Conservation (phyloP, 2,888 invertebrate genomes). For the Penaeus monodon region DNA sequence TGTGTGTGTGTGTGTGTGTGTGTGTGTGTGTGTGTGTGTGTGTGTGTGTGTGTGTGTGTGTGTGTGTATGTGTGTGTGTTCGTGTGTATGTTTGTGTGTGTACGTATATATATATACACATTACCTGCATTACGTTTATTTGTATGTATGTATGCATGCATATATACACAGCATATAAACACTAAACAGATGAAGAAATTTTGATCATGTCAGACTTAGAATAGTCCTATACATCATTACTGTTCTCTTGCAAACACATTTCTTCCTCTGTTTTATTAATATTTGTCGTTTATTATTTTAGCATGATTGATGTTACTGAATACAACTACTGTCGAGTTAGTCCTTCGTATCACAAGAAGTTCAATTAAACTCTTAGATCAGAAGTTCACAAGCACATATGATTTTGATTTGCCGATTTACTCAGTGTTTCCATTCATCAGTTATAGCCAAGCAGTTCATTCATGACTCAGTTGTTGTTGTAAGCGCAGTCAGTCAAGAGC, state of each 20-base stretch:
- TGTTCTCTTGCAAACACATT: background rate
- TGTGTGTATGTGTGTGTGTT: background rate
- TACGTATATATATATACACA: constrained; percentile 4
- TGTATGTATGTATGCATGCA: constrained; percentile 7
- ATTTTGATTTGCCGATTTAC: too few relatives aligned
- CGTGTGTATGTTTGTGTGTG: background rate
- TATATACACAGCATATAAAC: constrained; percentile 12
- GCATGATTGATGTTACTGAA: constrained; percentile 1
- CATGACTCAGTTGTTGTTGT: too few relatives aligned
- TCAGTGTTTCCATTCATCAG: too few relatives aligned
- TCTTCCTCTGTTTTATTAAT: background rate
- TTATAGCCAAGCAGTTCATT: too few relatives aligned
- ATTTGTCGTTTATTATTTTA: background rate
- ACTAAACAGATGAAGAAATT: background rate
- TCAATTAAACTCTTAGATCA: too few relatives aligned
- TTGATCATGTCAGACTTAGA: background rate
- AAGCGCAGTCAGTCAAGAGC: too few relatives aligned
- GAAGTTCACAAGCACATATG: too few relatives aligned
- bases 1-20: too few relatives aligned
- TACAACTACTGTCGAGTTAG: background rate
- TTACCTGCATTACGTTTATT: background rate
- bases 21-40: too few relatives aligned
- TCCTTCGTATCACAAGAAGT: background rate
- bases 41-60: too few relatives aligned
- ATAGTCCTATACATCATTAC: background rate